Evolutionary conservation across 2,113 vertebrate genomes (phyloP).

Genomic region (Collichthys lucidus): DNA sequence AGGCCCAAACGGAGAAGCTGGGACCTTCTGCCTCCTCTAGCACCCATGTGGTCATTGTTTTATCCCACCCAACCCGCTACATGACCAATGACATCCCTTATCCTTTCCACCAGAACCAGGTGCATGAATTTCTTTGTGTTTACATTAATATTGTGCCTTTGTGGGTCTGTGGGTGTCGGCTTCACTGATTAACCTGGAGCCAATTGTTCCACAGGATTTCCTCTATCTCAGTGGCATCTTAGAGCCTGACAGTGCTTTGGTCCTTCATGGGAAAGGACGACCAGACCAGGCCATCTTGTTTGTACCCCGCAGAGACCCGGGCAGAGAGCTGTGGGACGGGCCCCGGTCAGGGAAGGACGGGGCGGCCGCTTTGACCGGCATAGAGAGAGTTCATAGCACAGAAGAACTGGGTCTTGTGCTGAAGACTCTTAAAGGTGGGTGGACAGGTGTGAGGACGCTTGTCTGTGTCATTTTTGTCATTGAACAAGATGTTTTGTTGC

Average conservation of each 20-base stretch:
- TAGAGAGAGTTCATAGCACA: constrained; percentile 90
- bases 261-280: constrained; percentile 87
- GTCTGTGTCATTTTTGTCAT: neutral
- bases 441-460: neutral
- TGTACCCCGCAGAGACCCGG: constrained; percentile 91
- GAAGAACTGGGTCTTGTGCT: constrained; percentile 91
- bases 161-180: no score
- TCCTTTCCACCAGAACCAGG: constrained; percentile 95
- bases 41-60: constrained; percentile 89
- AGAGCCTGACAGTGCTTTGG: constrained; percentile 94
- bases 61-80: constrained; percentile 91
- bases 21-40: constrained; percentile 72
- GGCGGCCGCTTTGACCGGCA: constrained; percentile 91
- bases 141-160: neutral
- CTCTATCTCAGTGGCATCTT: constrained; percentile 94
- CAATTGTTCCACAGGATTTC: constrained; percentile 83
- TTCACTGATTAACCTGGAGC: constrained; percentile 2
- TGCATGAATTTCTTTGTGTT: constrained; percentile 18
- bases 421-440: constrained; percentile 85
- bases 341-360: constrained; percentile 94
- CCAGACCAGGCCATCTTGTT: constrained; percentile 88
- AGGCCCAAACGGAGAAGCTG: constrained; percentile 71
- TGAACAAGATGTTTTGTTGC: neutral
- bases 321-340: constrained; percentile 94
- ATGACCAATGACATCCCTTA: constrained; percentile 99